Base-by-base conservation (phyloP, 2,113 vertebrate genomes). In the Pterocles gutturalis region DNA sequence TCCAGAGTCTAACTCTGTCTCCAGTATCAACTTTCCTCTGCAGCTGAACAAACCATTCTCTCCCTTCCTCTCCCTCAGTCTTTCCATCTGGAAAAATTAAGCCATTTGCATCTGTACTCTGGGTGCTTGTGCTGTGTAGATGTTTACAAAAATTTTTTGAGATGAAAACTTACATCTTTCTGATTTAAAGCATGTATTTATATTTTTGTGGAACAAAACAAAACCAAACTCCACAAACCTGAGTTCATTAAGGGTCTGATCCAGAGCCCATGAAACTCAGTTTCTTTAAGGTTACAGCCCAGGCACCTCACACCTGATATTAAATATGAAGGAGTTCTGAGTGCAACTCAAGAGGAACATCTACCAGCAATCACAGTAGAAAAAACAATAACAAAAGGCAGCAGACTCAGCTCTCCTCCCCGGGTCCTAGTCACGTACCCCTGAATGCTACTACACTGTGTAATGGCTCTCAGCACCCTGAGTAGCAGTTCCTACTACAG, bases 71-170 rank as follows among this genome's bases (percentile, higher is more conserved):
- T 91, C 81, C 57, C 58, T 90, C 86, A 67, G 83, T 33, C 80
- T 85, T 89, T 97, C 93, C 95, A 78, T 93, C 83, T 89, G 89
- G 87, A 95, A 95, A 95, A 95, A 75, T 10, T 65, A 75, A 89
- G 93, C 57, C 70, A 82, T 89, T 89, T 91, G 73, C 91, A 89
- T 95, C 89, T 82, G 65, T n/a, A 38, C 79, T 58, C 19, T 51
- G 60, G 65, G 46, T 80, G 85, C 75, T 83, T 81, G 64, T 62
- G 85, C 80, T 75, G 66, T 55, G 90, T 10, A 77, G 58, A 60
- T 36, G 70, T 45, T 92, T 77, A 82, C 16, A 46, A 57, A 89
- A 92, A 76, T 11, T 1, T 77, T 41, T 12, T 41, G 22, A 58
- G 62, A 80, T 72, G 48, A 46, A 66, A 79, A 92, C 34, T 14